These are phyloP conservation scores for Anarrhichthys ocellatus DNA, from an alignment of 2,113 vertebrate genomes.

Conservation along the genomic window DNA sequence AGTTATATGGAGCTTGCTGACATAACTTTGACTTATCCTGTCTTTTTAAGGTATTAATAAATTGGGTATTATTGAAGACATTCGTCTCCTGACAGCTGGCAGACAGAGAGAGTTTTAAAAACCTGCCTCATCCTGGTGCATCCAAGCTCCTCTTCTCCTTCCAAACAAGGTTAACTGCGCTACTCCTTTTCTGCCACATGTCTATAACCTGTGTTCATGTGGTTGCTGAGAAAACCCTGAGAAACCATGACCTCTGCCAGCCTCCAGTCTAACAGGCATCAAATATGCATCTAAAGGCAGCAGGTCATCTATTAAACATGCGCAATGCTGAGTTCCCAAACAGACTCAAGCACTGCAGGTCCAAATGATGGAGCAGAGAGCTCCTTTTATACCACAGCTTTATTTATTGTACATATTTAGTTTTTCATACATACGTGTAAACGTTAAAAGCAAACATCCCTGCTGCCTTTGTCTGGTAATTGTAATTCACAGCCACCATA, in stretches of 20 bases:
- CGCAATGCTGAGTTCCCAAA: slow-evolving; percentile 35
- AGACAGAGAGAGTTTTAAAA: neutral
- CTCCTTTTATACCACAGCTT: neutral
- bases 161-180: neutral
- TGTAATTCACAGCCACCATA: neutral
- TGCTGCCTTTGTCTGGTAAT: neutral
- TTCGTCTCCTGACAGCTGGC: neutral
- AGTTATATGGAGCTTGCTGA: slow-evolving; percentile 10
- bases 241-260: slow-evolving; percentile 50
- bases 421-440: neutral
- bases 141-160: neutral
- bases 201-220: neutral
- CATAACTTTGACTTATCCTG: slow-evolving; percentile 25
- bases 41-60: slow-evolving; percentile 24
- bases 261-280: slow-evolving; percentile 53
- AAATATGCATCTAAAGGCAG: slow-evolving; percentile 67
- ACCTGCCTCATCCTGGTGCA: neutral
- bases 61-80: neutral
- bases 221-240: slow-evolving; percentile 38
- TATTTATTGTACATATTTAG: neutral
- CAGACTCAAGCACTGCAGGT: slow-evolving; percentile 22
- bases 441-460: neutral
- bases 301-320: slow-evolving; percentile 66
- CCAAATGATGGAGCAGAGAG: slow-evolving; percentile 11
- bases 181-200: neutral